Conservation (phyloP, 2,113 vertebrate species). For the Dasyornis broadbenti region DNA sequence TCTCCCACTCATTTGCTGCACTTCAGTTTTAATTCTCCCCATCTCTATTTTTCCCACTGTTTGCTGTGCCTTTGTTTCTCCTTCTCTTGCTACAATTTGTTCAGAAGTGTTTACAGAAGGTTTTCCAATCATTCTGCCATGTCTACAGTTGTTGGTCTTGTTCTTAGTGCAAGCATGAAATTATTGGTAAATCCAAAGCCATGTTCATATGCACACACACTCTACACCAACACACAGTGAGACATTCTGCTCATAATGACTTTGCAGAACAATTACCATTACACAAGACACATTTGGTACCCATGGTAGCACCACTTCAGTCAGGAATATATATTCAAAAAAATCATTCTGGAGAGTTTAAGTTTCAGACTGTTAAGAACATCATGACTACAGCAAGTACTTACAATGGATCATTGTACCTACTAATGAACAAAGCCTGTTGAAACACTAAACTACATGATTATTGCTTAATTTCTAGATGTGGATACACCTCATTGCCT, state of each 20-base stretch:
- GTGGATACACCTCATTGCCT: constrained; percentile 57
- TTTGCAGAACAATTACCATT: not conserved
- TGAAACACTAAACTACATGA: constrained; percentile 57
- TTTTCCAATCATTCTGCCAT: not conserved
- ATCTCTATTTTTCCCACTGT: not conserved
- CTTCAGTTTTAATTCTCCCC: not conserved
- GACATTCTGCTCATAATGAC: not conserved
- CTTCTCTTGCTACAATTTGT: not conserved
- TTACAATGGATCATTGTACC: constrained; percentile 59
- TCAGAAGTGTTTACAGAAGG: not conserved
- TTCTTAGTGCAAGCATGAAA: not conserved
- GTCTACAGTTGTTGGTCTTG: not conserved
- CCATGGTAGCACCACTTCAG: not conserved
- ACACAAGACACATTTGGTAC: not conserved
- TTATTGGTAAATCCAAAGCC: not conserved
- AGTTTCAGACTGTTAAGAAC: constrained; percentile 36
- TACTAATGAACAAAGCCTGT: constrained; percentile 51
- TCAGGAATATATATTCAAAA: not conserved
- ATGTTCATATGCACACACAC: fast-evolving
- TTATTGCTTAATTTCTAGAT: constrained; percentile 62
- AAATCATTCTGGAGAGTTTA: not conserved
- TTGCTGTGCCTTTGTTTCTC: not conserved
- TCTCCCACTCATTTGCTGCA: not conserved
- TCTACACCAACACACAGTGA: not conserved
- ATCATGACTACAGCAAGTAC: constrained; percentile 35